Evolutionary conservation across 1,140 invertebrate genomes (phyloP).

Genomic region (Steinernema feltiae): DNA sequence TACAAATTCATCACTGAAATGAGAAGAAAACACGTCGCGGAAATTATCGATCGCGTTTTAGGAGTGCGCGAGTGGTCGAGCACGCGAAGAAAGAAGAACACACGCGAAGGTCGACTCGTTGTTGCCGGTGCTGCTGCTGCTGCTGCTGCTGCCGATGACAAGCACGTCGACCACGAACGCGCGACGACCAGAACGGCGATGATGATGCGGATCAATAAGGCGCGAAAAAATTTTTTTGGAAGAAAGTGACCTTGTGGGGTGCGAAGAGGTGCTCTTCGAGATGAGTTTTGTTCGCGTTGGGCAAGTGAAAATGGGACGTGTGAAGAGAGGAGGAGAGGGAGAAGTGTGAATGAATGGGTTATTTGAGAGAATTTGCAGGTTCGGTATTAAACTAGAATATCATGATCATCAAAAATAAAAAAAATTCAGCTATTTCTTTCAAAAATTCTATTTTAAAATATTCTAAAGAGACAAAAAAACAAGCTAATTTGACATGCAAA

Average conservation of each 20-base stretch:
- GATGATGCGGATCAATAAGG: constrained; percentile 1
- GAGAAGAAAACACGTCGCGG: constrained; percentile 4
- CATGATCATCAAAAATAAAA: not conserved
- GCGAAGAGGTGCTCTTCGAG: not conserved
- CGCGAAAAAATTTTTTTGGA: constrained; percentile 9
- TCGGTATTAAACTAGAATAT: not conserved
- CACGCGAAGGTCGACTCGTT: not conserved
- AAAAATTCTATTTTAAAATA: no score
- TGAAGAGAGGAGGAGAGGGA: no score
- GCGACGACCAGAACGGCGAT: not conserved
- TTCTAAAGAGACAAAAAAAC: no score
- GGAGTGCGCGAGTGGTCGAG: not conserved
- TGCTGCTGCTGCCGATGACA: not conserved
- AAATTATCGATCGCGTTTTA: constrained; percentile 3
- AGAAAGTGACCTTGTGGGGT: not conserved
- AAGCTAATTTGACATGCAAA: no score
- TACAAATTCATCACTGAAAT: constrained; percentile 13
- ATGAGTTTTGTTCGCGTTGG: not conserved
- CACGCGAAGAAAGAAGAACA: not conserved
- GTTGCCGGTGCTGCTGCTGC: not conserved
- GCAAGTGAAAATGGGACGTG: not conserved
- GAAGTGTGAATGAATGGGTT: not conserved
- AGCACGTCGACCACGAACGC: not conserved
- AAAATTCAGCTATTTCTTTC: not conserved
- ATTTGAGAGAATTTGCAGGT: not conserved